A percentile compares a stretch with the other conserved stretches of the same genome.
phyloP scores from a whole-genome alignment of 2,888 invertebrate species.

The Allacma fusca region DNA sequence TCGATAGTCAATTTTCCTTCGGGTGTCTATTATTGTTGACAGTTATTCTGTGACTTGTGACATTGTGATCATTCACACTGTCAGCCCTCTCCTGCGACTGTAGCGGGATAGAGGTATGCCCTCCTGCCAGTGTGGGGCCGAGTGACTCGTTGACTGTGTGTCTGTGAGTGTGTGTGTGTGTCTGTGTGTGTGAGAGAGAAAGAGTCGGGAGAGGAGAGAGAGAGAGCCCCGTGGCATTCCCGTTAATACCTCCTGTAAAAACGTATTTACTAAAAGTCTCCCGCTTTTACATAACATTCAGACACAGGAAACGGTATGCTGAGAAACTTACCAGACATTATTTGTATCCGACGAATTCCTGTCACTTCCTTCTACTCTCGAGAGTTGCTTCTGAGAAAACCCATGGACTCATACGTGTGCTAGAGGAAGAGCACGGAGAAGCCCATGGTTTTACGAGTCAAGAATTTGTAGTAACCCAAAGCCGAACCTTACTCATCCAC shows the following conservation, averaged over 20 bases:
- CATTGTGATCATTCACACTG: constrained; percentile 13
- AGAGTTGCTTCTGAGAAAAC: not conserved
- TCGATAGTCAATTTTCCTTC: constrained; percentile 20
- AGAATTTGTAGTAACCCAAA: not conserved
- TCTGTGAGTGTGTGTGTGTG: too few species aligned
- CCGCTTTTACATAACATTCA: constrained; percentile 16
- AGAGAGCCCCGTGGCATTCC: not conserved
- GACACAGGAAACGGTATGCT: not conserved
- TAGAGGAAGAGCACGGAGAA: not conserved
- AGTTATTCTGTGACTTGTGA: constrained; percentile 26
- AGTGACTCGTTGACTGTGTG: not conserved
- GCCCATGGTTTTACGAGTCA: not conserved
- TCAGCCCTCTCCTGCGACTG: not conserved
- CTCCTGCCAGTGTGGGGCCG: not conserved
- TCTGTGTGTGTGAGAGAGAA: not conserved
- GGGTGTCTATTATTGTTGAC: constrained; percentile 21
- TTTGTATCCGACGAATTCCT: not conserved
- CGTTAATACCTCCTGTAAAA: constrained; percentile 4
- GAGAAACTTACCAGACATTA: constrained; percentile 8
- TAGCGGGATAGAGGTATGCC: not conserved
- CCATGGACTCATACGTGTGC: not conserved
- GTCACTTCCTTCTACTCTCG: not conserved
- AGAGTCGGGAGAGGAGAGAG: not conserved
- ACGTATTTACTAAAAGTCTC: constrained; percentile 7
- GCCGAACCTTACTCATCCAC: not conserved